A percentile compares a stretch with the other conserved stretches of the same genome.
Conservation (phyloP, 1,140 invertebrate species). For the Scaptodrosophila lebanonensis region DNA sequence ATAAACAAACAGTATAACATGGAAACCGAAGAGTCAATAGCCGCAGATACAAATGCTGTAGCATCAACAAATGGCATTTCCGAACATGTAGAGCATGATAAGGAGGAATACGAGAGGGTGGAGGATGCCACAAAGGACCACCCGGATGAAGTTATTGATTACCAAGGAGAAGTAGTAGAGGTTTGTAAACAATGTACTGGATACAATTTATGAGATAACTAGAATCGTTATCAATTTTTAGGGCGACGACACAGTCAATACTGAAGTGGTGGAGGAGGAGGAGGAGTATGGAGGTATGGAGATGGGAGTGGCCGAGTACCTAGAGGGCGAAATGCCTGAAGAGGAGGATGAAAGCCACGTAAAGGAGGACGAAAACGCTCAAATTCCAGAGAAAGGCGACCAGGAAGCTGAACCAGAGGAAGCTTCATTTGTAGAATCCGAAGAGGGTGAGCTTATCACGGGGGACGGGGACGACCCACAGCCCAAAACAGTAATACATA, state of each 20-base stretch:
- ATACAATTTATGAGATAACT: too few species aligned
- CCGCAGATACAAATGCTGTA: slow-evolving; percentile 6
- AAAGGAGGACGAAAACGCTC: slow-evolving; percentile 10
- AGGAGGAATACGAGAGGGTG: slow-evolving; percentile 44
- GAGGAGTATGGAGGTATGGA: slow-evolving; percentile 18
- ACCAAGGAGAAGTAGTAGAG: too few species aligned
- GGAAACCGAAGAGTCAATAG: too few species aligned
- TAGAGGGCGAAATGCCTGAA: slow-evolving; percentile 39
- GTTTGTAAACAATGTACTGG: too few species aligned
- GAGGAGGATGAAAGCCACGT: slow-evolving; percentile 33
- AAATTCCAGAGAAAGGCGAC: slow-evolving; percentile 1
- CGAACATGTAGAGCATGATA: slow-evolving; percentile 36
- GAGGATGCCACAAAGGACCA: slow-evolving; percentile 27
- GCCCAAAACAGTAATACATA: neutral
- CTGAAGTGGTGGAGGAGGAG: slow-evolving; percentile 3
- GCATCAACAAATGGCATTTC: slow-evolving; percentile 20
- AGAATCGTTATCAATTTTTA: slow-evolving; percentile 20
- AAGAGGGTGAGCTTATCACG: slow-evolving; percentile 39
- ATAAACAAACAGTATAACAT: too few species aligned
- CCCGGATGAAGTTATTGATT: too few species aligned
- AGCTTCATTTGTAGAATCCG: slow-evolving; percentile 7
- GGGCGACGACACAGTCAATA: slow-evolving; percentile 12
- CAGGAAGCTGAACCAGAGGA: slow-evolving; percentile 3
- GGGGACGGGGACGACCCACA: slow-evolving; percentile 36
- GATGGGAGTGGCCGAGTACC: slow-evolving; percentile 51